phyloP scores from a whole-genome alignment of 1,140 invertebrate genomes.

The Brachionus manjavacas region DNA sequence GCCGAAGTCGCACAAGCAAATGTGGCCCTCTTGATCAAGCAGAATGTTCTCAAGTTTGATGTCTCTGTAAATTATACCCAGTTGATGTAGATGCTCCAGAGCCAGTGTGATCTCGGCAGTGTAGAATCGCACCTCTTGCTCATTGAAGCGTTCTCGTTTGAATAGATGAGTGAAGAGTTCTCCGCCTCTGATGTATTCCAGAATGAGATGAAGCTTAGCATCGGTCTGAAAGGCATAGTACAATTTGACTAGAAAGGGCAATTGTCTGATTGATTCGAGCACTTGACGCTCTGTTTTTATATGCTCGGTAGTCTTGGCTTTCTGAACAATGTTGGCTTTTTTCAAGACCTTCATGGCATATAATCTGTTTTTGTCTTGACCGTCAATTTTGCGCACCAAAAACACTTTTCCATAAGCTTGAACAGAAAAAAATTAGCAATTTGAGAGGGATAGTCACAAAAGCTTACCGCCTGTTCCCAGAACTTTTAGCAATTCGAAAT shows the following conservation, averaged over 20 bases:
- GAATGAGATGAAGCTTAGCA: constrained; percentile 89
- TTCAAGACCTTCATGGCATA: constrained; percentile 99
- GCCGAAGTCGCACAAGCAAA: constrained; percentile 95
- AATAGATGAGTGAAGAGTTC: constrained; percentile 99
- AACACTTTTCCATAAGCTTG: constrained; percentile 90
- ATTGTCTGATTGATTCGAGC: constrained; percentile 99
- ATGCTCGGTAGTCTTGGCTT: constrained; percentile 99
- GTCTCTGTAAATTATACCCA: constrained; percentile 95
- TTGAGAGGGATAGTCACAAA: neutral
- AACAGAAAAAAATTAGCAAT: neutral
- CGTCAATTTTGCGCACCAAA: constrained; percentile 78
- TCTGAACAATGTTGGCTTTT: constrained; percentile 85
- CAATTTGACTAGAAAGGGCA: constrained; percentile 93
- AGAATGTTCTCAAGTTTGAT: constrained; percentile 96
- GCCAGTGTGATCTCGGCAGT: constrained; percentile 96
- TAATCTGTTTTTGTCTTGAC: constrained; percentile 58
- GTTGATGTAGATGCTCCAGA: constrained; percentile 92
- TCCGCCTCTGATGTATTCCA: constrained; percentile 96
- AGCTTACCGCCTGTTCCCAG: constrained; percentile 82
- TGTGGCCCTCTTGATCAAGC: constrained; percentile 94
- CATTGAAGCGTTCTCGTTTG: constrained; percentile 80
- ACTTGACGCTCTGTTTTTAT: constrained; percentile 99
- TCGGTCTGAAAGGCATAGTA: constrained; percentile 93
- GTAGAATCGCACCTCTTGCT: constrained; percentile 95
- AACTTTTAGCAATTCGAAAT: constrained; percentile 93